Evolutionary conservation across 2,888 invertebrate genomes (phyloP), one percentile per base, ranked within the genome.

Genomic region (Eupithecia pulchellata): DNA sequence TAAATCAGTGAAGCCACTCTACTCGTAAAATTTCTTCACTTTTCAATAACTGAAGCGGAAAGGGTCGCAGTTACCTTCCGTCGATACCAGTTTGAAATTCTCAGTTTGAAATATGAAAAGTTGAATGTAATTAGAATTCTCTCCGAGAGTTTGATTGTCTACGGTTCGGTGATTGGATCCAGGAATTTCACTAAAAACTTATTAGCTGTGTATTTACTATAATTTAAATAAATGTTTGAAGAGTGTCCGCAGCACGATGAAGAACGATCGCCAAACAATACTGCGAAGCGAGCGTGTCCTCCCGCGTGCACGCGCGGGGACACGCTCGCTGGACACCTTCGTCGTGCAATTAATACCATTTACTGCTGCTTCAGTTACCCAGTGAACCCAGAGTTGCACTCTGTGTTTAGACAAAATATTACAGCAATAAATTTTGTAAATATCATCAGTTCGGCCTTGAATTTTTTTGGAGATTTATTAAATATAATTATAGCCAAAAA

Each of bases 121-220:
- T 72, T 69, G 32, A 34, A 60, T 20, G 20, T 20, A 20, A 34
- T 69, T 36, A 13, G 29, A 74, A 65, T 47, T 66, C 69, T 60
- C 68, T 25, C 67, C 25, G 63, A 68, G 63, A 64, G 64, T 71
- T 64, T 71, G 66, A 66, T 32, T 66, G 63, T 62, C 60, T 34
- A 60, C 57, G 39, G 63, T 39, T 60, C 68, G 60, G 20, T 66
- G 32, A 64, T 58, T 62, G 67, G 64, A 72, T 64, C 55, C 64
- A 65, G 64, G 78, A 79, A 78, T 76, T 77, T 74, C 76, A 80
- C 77, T 79, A 74, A 69, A 73, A 76, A 76, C 75, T 76, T 77
- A 69, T 73, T 64, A 64, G 69, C 30, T n/a, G n/a, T n/a, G n/a
- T n/a, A n/a, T n/a, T n/a, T n/a, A n/a, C n/a, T n/a, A n/a, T n/a